A percentile compares a stretch with the other conserved stretches of the same genome.
phyloP scores from a whole-genome alignment of 2,797 vertebrate species.

The Gallinago stenura region DNA sequence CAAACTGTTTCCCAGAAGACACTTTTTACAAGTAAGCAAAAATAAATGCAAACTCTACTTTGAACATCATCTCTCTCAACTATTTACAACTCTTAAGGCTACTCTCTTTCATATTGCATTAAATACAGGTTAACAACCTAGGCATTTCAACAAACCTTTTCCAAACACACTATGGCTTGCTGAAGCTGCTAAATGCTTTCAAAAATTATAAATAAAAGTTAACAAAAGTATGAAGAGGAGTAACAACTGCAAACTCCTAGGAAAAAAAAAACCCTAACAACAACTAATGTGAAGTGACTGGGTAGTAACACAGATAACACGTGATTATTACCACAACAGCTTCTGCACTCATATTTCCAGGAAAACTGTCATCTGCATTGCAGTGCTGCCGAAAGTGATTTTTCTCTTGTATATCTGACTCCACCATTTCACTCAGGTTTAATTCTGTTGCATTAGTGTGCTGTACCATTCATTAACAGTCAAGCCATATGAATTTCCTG shows the following conservation, averaged over 20 bases:
- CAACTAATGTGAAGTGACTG: not conserved
- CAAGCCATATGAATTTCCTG: not conserved
- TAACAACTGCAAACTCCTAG: not conserved
- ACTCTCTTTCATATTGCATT: not conserved
- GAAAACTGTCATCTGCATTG: not conserved
- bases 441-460: not conserved
- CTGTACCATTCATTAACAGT: not conserved
- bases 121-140: not conserved
- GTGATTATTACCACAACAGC: not conserved
- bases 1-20: not conserved
- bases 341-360: not conserved
- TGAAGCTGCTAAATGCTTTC: not conserved
- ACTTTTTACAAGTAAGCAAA: not conserved
- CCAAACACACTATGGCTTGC: not conserved
- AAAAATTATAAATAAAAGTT: not conserved
- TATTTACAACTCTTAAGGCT: not conserved
- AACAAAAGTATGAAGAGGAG: not conserved
- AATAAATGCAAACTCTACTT: not conserved
- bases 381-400: not conserved
- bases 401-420: not conserved
- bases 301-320: not conserved
- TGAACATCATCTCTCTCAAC: not conserved
- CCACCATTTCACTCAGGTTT: not conserved
- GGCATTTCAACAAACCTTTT: not conserved
- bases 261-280: fast-evolving